These are phyloP conservation scores for Parambassis ranga DNA, from an alignment of 2,797 vertebrate genomes.

Conservation along the genomic window DNA sequence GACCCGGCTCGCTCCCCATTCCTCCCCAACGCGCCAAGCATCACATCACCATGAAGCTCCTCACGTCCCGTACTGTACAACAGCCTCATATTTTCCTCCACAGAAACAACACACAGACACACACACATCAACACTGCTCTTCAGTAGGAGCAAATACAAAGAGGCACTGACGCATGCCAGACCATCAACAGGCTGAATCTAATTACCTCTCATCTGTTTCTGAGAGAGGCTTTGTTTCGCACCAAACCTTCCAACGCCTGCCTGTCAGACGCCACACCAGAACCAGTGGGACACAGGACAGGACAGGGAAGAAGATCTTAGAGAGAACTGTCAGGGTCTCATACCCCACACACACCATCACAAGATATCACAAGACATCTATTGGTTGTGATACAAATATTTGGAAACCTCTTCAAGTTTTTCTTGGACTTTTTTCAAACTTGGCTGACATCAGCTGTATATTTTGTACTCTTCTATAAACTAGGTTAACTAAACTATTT, in stretches of 20 bases:
- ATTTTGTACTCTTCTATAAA: no score
- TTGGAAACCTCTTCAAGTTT: no score
- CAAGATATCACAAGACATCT: no score
- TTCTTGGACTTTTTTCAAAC: no score
- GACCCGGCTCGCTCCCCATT: constrained; percentile 49
- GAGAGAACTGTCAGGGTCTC: no score
- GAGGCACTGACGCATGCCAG: constrained; percentile 56
- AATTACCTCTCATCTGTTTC: constrained; percentile 67
- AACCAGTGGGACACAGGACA: constrained; percentile 14
- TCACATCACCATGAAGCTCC: constrained; percentile 14
- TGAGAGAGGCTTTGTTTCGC: constrained; percentile 68
- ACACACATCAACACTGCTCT: constrained; percentile 8
- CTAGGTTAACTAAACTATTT: no score
- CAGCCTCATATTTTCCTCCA: constrained; percentile 29
- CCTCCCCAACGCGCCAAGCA: not conserved
- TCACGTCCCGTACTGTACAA: not conserved
- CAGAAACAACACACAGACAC: constrained; percentile 22
- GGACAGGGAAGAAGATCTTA: no score
- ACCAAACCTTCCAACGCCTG: constrained; percentile 27
- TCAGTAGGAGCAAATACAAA: constrained; percentile 32
- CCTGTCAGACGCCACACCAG: constrained; percentile 31
- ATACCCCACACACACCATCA: no score
- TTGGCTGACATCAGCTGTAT: no score
- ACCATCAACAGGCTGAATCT: constrained; percentile 67
- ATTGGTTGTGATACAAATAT: no score